Base-by-base conservation (phyloP, 2,113 vertebrate species). In the Toxotes jaculatrix region DNA sequence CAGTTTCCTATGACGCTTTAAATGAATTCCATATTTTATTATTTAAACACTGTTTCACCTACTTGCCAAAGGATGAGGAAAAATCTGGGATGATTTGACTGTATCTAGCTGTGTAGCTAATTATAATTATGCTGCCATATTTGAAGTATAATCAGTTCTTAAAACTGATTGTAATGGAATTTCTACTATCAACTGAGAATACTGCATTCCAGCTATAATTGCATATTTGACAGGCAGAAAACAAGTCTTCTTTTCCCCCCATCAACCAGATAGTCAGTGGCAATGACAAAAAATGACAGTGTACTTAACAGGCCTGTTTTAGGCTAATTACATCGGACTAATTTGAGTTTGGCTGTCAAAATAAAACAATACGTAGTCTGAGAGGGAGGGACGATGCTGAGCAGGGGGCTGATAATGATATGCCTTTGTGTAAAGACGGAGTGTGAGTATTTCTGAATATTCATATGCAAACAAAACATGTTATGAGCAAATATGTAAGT, bases 301-400 rank as follows among this genome's bases (percentile, higher is more conserved):
- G 32, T 64, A 75, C 60, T 84, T 83, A 91, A 87, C 92, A 81
- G 82, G 75, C 51, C 70, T 69, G 74, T 74, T 89, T 93, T 64
- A 74, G 61, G 71, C 72, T 92, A 92, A 94, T 93, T 91, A 84
- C 27, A 6, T 87, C 66, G 74, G 49, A 90, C 82, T 85, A 79
- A 88, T 90, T 83, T 91, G 83, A 90, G 81, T 55, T 85, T 68
- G 67, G 77, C 80, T 87, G 84, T 90, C 85, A 88, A 71, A 87
- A 86, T 59, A 45, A 80, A 85, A 88, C 79, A 80, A 86, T 82
- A 56, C 81, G 55, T 81, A 57, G 79, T 81, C 73, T 88, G 72
- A 90, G 80, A 51, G 69, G 83, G 77, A 23, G 27, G 68, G 51
- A 19, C 3, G 17, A 71, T n/a, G 31, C 23, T 2, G 31, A 36